Evolutionary conservation across 2,888 invertebrate genomes (phyloP).

Genomic region (Nineta flava): DNA sequence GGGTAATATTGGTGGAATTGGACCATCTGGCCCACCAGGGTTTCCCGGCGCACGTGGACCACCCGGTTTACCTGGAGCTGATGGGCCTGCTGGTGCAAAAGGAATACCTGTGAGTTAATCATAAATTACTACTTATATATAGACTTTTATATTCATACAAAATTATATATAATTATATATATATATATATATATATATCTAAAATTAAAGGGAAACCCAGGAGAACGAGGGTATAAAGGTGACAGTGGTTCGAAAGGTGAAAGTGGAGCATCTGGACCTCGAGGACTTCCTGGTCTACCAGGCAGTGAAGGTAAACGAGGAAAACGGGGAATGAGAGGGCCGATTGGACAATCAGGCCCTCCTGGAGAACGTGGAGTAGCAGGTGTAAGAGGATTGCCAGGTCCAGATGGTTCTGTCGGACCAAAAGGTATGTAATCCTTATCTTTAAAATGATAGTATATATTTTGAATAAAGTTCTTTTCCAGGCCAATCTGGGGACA

Average conservation of each 20-base stretch:
- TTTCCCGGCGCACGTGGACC: constrained; percentile 68
- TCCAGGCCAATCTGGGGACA: constrained; percentile 48
- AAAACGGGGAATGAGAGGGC: constrained; percentile 62
- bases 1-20: constrained; percentile 55
- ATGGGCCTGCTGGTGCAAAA: constrained; percentile 58
- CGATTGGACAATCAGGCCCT: constrained; percentile 53
- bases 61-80: constrained; percentile 56
- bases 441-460: neutral
- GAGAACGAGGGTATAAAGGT: constrained; percentile 68
- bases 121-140: neutral
- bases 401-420: constrained; percentile 60
- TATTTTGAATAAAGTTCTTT: neutral
- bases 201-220: constrained; percentile 45
- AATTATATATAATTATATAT: constrained; percentile 1
- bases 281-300: constrained; percentile 56
- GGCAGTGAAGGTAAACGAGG: constrained; percentile 73
- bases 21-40: constrained; percentile 61
- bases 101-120: constrained; percentile 45
- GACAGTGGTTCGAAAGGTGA: constrained; percentile 65
- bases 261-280: constrained; percentile 50
- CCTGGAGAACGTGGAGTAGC: constrained; percentile 55
- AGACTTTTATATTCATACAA: constrained; percentile 2
- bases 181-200: neutral
- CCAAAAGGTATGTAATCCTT: constrained; percentile 37
- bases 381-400: constrained; percentile 52